phyloP scores from a whole-genome alignment of 2,888 invertebrate genomes.

The Cantharis rufa region DNA sequence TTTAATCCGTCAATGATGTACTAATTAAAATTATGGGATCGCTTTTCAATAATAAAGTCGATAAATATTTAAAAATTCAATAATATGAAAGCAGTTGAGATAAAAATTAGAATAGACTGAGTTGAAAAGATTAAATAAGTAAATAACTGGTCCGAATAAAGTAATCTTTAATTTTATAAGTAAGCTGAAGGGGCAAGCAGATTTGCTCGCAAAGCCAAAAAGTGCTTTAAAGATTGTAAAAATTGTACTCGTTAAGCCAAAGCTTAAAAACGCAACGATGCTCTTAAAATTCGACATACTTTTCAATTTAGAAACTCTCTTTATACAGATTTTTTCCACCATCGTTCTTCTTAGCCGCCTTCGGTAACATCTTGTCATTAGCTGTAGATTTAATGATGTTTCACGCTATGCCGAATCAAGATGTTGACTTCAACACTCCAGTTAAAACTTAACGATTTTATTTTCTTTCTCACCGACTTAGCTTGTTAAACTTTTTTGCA shows the following conservation, averaged over 20 bases:
- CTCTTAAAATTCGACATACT: constrained; percentile 29
- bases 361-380: constrained; percentile 42
- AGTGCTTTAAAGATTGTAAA: constrained; percentile 52
- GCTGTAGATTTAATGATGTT: constrained; percentile 48
- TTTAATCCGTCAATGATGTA: not conserved
- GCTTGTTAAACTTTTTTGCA: constrained; percentile 13
- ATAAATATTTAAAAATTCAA: not conserved
- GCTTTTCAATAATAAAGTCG: not conserved
- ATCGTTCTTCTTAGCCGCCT: constrained; percentile 38
- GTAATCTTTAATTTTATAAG: constrained; percentile 29
- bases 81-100: not conserved
- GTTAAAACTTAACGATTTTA: constrained; percentile 42
- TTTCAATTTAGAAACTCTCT: constrained; percentile 16
- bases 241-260: constrained; percentile 53
- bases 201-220: constrained; percentile 50
- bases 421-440: constrained; percentile 40
- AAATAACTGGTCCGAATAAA: constrained; percentile 28
- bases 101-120: not conserved
- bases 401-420: constrained; percentile 45
- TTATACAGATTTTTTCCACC: constrained; percentile 13
- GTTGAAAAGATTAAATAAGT: constrained; percentile 26
- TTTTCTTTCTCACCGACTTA: constrained; percentile 25
- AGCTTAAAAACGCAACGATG: constrained; percentile 8
- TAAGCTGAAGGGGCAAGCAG: constrained; percentile 30
- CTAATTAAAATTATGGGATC: not conserved